These are phyloP conservation scores for Blastomussa wellsi DNA, from an alignment of 92 coral and sea anemone species.

Conservation along the genomic window DNA sequence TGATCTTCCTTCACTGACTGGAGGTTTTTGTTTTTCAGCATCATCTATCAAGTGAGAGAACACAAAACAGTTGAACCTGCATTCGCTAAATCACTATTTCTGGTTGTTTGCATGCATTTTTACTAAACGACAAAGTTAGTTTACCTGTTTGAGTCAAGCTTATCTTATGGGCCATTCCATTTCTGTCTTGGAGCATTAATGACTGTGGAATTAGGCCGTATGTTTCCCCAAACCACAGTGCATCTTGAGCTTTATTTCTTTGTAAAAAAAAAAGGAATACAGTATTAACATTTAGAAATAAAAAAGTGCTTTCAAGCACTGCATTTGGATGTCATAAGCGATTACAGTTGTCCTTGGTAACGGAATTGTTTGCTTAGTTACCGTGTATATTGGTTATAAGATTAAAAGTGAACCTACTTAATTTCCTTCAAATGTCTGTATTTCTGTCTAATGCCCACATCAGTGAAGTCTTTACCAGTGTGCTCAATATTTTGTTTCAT, in stretches of 20 bases:
- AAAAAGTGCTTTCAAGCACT: background rate
- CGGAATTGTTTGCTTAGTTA: too few relatives aligned
- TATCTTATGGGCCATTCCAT: background rate
- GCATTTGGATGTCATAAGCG: too few relatives aligned
- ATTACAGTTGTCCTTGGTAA: too few relatives aligned
- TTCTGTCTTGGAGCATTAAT: background rate
- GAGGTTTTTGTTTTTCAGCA: background rate
- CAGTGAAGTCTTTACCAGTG: too few relatives aligned
- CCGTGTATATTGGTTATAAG: too few relatives aligned
- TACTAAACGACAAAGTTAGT: too few relatives aligned
- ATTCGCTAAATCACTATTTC: too few relatives aligned
- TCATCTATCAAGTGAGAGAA: background rate
- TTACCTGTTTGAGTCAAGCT: background rate
- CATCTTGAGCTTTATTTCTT: constrained; percentile 11
- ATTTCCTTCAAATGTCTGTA: too few relatives aligned
- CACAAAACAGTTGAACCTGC: background rate
- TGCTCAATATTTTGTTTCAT: too few relatives aligned
- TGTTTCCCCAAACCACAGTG: background rate
- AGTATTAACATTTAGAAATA: background rate
- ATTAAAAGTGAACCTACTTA: too few relatives aligned
- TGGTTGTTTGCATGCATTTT: too few relatives aligned
- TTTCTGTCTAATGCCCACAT: too few relatives aligned
- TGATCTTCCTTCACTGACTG: background rate
- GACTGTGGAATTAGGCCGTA: background rate
- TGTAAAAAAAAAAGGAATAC: background rate